Base-by-base conservation (phyloP, 2,113 vertebrate genomes). In the Urocitellus parryii region DNA sequence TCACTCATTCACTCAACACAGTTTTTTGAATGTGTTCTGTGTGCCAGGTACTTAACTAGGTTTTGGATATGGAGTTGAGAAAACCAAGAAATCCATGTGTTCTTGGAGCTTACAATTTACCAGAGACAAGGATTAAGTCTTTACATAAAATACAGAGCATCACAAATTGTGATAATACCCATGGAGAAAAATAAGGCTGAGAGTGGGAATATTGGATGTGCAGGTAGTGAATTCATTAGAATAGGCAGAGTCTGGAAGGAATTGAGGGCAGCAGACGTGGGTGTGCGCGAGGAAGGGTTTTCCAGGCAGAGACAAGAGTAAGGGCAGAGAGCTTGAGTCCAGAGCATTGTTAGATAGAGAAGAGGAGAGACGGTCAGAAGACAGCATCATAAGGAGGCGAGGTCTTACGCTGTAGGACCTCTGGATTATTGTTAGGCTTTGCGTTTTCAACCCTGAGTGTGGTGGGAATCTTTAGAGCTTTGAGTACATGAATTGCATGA, bases 311-410 rank as follows among this genome's bases (percentile, higher is more conserved):
- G 24, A 7, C 24, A 7, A 34, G n/a, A 45, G 20, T 29, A 86
- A 51, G 0, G 5, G n/a, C 29, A 42, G 37, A 86, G 29, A 18
- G 14, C 7, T 45, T 20, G 37, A n/a, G 22, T 5, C 6, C n/a
- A 27, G 8, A 56, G 0, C 24, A 63, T 24, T 51, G 70, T 65
- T 32, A 27, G 29, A 37, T 24, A 8, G 45, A 84, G 11, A 53
- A 20, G 4, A 27, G 39, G 61, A 51, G 37, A 10, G 56, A 70
- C 11, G 27, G 18, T 42, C 37, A 53, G 45, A 17, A 34, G 11
- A 22, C 2, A 18, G 2, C 3, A 8, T 14, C 10, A 58, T 0
- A 70, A n/a, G 20, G 7, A 29, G 25, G 3, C 16, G 10, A 24
- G 37, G 48, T n/a, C 8, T 29, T 14, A 16, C n/a, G 12, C 14